phyloP scores from a whole-genome alignment of 1,140 invertebrate species.

The Tetragnatha versicolor region DNA sequence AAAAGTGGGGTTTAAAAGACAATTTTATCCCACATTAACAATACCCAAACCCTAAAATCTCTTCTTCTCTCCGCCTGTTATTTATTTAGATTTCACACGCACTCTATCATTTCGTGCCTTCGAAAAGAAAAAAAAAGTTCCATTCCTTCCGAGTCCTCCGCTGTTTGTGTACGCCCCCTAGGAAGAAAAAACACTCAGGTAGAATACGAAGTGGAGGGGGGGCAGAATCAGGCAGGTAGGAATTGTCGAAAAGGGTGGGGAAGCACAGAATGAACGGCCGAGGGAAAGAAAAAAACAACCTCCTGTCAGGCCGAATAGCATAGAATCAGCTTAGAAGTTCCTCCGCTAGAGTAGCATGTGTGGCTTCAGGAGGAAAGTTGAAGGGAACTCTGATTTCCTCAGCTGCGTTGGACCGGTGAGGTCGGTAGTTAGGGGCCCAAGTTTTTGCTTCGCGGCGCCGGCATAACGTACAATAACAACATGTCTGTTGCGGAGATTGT shows the following conservation, averaged over 20 bases:
- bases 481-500: slow-evolving; percentile 20
- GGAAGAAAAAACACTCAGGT: slow-evolving; percentile 10
- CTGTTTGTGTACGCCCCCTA: slow-evolving; percentile 32
- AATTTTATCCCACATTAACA: no score
- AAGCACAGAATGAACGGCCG: slow-evolving; percentile 15
- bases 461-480: slow-evolving; percentile 4
- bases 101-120: slow-evolving; percentile 6
- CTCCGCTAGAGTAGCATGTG: not conserved
- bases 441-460: slow-evolving; percentile 9
- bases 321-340: not conserved
- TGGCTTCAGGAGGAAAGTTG: not conserved
- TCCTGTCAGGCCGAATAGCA: slow-evolving; percentile 14
- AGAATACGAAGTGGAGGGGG: slow-evolving; percentile 17
- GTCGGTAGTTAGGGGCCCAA: not conserved
- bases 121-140: slow-evolving; percentile 4
- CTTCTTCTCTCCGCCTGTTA: not conserved
- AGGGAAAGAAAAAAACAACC: slow-evolving; percentile 30
- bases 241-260: slow-evolving; percentile 33
- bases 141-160: slow-evolving; percentile 6
- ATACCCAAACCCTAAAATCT: no score
- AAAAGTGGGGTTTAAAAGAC: no score
- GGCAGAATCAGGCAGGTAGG: not conserved
- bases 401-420: not conserved
- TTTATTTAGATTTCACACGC: slow-evolving; percentile 14
- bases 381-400: not conserved